These are phyloP conservation scores for Octodon degus DNA, from an alignment of 2,113 vertebrate genomes.

Conservation along the genomic window DNA sequence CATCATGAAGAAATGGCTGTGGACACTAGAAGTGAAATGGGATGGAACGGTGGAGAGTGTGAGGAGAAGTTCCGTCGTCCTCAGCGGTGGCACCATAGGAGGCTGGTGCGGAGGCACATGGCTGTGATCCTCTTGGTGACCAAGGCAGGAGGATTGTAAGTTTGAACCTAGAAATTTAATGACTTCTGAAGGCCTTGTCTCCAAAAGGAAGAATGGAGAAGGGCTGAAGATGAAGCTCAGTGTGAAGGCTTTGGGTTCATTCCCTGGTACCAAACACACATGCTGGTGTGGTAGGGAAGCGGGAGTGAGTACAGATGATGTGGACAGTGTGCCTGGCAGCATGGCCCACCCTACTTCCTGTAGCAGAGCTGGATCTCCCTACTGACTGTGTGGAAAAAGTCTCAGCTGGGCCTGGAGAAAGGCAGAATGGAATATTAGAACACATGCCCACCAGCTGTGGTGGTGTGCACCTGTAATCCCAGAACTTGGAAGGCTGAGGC, in stretches of 20 bases:
- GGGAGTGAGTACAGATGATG: not conserved
- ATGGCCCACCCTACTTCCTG: not conserved
- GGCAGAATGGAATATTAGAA: not conserved
- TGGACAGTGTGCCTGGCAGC: rapidly evolving
- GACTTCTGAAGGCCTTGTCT: not conserved
- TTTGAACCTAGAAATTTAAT: not conserved
- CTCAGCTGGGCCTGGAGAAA: not conserved
- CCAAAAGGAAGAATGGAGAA: not conserved
- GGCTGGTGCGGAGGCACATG: not conserved
- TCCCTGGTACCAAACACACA: not conserved
- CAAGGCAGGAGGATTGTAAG: not conserved
- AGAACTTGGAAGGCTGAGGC: not conserved
- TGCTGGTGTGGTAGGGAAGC: not conserved
- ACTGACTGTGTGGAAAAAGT: not conserved
- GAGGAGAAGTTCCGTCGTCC: not conserved
- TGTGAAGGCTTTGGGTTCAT: not conserved
- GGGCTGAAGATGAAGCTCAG: not conserved
- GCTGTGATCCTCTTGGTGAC: not conserved
- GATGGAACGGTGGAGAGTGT: not conserved
- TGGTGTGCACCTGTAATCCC: not conserved
- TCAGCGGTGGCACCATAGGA: not conserved
- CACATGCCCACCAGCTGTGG: not conserved
- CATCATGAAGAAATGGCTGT: not conserved
- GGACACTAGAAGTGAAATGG: not conserved
- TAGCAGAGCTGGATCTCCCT: not conserved